phyloP scores from a whole-genome alignment of 2,888 invertebrate genomes.

The Rhodophaea formosa region DNA sequence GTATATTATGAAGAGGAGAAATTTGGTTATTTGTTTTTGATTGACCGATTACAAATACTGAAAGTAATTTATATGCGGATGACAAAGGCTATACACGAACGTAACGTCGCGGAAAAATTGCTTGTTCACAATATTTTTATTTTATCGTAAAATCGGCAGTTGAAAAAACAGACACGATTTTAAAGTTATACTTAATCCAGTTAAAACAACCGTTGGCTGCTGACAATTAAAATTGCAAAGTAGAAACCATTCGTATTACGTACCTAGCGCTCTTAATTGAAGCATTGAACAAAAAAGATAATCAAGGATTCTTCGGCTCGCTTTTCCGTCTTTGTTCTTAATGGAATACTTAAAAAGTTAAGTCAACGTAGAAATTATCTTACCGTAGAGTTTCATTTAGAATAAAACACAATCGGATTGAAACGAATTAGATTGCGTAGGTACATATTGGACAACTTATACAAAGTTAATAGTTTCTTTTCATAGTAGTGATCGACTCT shows the following conservation, averaged over 20 bases:
- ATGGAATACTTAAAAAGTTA: conserved; percentile 8
- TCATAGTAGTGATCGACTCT: too few relatives aligned
- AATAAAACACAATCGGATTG: neutral
- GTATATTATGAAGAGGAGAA: too few relatives aligned
- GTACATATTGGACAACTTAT: too few relatives aligned
- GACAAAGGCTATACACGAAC: too few relatives aligned
- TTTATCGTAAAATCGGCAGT: too few relatives aligned
- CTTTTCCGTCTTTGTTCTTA: neutral
- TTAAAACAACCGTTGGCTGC: neutral
- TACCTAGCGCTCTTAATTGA: conserved; percentile 19
- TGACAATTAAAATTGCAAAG: conserved; percentile 2
- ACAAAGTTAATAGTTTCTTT: too few relatives aligned
- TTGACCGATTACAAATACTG: too few relatives aligned
- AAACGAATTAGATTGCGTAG: neutral
- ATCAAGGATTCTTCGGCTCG: conserved; percentile 1
- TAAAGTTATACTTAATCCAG: neutral
- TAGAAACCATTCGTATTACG: conserved; percentile 12
- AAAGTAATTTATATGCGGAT: too few relatives aligned
- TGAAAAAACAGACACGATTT: too few relatives aligned
- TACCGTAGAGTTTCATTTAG: neutral
- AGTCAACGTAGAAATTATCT: neutral
- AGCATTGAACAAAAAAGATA: conserved; percentile 23
- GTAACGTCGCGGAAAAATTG: too few relatives aligned
- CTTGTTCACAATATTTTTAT: too few relatives aligned
- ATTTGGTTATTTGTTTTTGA: too few relatives aligned